A percentile compares a stretch with the other conserved stretches of the same genome.
phyloP scores from a whole-genome alignment of 2,113 vertebrate species.

The Phylloscopus trochiloides region DNA sequence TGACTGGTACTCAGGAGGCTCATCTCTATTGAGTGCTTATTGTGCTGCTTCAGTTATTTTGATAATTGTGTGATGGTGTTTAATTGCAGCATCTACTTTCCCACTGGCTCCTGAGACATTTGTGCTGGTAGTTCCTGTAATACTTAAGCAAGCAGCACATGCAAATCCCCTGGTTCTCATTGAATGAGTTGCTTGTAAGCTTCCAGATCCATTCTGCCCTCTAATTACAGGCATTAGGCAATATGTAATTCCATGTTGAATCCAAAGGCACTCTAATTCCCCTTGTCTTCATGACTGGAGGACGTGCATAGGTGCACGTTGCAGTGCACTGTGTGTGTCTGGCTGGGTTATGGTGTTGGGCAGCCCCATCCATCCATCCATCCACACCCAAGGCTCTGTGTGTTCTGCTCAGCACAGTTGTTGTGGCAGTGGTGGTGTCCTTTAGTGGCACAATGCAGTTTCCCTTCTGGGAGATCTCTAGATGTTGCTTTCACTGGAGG shows the following conservation, averaged over 20 bases:
- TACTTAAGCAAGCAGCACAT: not conserved
- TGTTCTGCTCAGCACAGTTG: not conserved
- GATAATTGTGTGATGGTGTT: not conserved
- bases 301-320: not conserved
- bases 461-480: not conserved
- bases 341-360: not conserved
- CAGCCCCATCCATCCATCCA: not conserved
- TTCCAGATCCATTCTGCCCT: conserved; percentile 33
- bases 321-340: not conserved
- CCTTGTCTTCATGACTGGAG: not conserved
- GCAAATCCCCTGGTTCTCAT: conserved; percentile 16
- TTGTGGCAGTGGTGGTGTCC: fast-evolving
- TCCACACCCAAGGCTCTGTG: not conserved
- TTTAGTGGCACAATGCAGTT: not conserved
- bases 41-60: conserved; percentile 8
- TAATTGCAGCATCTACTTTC: conserved; percentile 16
- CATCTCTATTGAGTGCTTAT: not conserved
- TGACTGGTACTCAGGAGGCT: not conserved
- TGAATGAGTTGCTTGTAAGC: conserved; percentile 35
- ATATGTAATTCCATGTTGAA: conserved; percentile 25
- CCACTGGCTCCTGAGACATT: not conserved
- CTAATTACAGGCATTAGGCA: conserved; percentile 58
- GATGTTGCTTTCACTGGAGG: not conserved
- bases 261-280: not conserved
- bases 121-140: conserved; percentile 10